Base-by-base conservation (phyloP, 2,113 vertebrate genomes). In the Danionella cerebrum region DNA sequence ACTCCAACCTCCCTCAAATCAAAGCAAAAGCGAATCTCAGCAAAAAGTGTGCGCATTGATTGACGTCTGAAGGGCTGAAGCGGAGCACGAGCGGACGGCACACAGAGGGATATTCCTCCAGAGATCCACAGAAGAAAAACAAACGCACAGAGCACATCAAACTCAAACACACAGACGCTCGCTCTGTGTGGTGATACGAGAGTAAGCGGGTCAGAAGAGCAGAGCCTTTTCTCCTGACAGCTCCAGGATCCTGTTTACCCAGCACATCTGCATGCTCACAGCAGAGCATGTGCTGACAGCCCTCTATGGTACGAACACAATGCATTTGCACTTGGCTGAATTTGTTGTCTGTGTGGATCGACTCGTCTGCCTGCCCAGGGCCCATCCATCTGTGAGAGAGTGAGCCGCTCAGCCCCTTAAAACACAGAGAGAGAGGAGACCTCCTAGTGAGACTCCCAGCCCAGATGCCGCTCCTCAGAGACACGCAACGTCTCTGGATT, bases 321-420 rank as follows among this genome's bases (percentile, higher is more conserved):
- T 79, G 79, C 81, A 66, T 84, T 82, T 78, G 82, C 81, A 79
- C 78, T 81, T 81, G 77, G 78, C 82, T 82, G 83, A 84, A 83
- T 87, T 82, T 87, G 82, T 85, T 80, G 42, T 38, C 53, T 62
- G 47, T 48, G 24, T 68, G 66, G 72, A 70, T 74, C 63, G 72
- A 65, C 67, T 74, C 47, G 67, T 74, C 72, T 70, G 72, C 53
- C 41, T 66, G 86, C 75, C 86, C 84, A 78, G 69, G 65, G 83
- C 82, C 84, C 80, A 84, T 87, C 87, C 84, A 84, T 88, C 85
- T 88, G 83, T 82, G 81, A 80, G 81, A 80, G 84, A 80, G 81
- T 84, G 83, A 82, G 84, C 42, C 14, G 21, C 14, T 44, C 8
- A 12, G 25, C 18, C 42, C 47, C 48, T 48, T 51, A 24, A 59